Evolutionary conservation across 2,888 invertebrate species (phyloP), one percentile per base, ranked within the genome.

Genomic region (Lacanobia wlatinum): DNA sequence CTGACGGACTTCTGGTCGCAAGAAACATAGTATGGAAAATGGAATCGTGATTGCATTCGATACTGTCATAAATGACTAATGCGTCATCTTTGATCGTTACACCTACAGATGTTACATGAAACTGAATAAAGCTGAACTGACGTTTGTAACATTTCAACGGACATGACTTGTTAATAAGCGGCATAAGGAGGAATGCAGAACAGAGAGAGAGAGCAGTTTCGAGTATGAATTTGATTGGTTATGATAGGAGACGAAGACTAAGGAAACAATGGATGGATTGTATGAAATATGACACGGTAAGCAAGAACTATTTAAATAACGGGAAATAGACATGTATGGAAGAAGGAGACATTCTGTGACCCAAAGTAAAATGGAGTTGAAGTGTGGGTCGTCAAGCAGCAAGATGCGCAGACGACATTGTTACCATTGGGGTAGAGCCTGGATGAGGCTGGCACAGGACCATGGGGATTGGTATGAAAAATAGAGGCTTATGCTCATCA

Each of bases 111-210:
- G 38, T 16, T 21, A 12, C 28, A 40, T 40, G 48, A n/a, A 18
- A 48, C 34, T 48, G 14, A 56, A 21, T 28, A 34, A 56, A 34
- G 18, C 16, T 68, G 12, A n/a, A 10, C 9, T 21, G n/a, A 72
- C n/a, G n/a, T 38, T 52, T 75, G 28, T 68, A 38, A 56, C 1
- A 56, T 48, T 52, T 18, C 3, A 76, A 40, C 0, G 1, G 12
- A 72, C 12, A 46, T n/a, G 2, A 18, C 23, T 43, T 1, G 16
- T 7, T 43, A 43, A 40, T 40, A 40, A 40, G 6, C 6, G 23
- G 53, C 14, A 53, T 53, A 4, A 28, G 7, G 14, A 55, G 28
- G 23, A 53, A 28, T 16, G 28, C 16, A 2, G 16, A 55, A 55
- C 23, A 53, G 21, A 53, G 28, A 28, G 28, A 28, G 28, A 28